phyloP scores from a whole-genome alignment of 2,888 invertebrate genomes.

The Calliphora vomitoria region DNA sequence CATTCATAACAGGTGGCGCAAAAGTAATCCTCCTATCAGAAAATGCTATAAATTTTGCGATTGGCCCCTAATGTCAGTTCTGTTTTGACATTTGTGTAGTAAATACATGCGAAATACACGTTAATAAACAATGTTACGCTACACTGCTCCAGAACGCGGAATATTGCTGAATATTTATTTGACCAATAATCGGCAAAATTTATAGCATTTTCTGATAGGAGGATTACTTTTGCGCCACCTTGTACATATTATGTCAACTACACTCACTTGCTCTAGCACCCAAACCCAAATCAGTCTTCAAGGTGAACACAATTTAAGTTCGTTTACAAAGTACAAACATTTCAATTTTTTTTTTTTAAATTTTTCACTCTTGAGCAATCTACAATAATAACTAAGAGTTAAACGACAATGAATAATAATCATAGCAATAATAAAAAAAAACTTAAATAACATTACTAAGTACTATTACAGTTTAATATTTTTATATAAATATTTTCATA shows the following conservation, averaged over 20 bases:
- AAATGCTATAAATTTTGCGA: too few relatives aligned
- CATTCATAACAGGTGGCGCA: too few relatives aligned
- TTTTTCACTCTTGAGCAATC: constrained; percentile 29
- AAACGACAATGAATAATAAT: constrained; percentile 25
- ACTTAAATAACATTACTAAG: background rate
- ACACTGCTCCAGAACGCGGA: too few relatives aligned
- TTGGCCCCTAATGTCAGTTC: too few relatives aligned
- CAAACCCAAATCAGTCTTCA: constrained; percentile 67
- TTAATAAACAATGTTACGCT: too few relatives aligned
- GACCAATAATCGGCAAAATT: too few relatives aligned
- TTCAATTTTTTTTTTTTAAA: constrained; percentile 17
- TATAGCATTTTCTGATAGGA: too few relatives aligned
- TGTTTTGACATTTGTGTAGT: too few relatives aligned
- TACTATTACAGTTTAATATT: background rate
- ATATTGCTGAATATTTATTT: too few relatives aligned
- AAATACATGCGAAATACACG: too few relatives aligned
- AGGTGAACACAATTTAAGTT: constrained; percentile 72
- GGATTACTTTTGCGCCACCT: too few relatives aligned
- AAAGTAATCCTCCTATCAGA: too few relatives aligned
- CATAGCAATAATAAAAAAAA: background rate
- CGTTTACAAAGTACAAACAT: constrained; percentile 55
- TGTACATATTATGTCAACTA: constrained; percentile 25
- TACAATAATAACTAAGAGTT: background rate
- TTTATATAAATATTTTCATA: background rate
- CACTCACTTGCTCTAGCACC: constrained; percentile 40